Percentiles rank a stretch among this genome's conserved stretches.
Conservation (phyloP, 2,797 vertebrate species). For the Halcyon chelicuti region DNA sequence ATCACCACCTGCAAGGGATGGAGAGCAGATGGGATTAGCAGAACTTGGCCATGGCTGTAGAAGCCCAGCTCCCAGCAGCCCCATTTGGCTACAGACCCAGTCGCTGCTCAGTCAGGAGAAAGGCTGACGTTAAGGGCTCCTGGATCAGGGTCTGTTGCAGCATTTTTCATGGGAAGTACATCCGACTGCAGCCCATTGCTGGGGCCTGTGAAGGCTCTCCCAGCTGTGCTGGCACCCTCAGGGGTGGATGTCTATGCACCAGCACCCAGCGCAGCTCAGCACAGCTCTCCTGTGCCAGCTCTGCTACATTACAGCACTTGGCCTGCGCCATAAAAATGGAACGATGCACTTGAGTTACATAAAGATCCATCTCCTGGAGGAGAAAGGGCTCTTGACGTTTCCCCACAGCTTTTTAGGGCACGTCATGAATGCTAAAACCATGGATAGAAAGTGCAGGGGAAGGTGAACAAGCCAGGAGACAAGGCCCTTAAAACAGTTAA, state of each 20-base stretch:
- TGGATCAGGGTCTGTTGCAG: not conserved
- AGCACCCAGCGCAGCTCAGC: not conserved
- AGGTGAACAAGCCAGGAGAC: not conserved
- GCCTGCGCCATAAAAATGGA: slow-evolving; percentile 5
- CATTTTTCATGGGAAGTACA: not conserved
- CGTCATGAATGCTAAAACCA: not conserved
- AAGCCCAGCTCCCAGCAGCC: not conserved
- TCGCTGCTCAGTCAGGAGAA: not conserved
- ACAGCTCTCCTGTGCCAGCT: not conserved
- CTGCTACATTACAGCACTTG: not conserved
- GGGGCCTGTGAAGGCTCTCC: not conserved
- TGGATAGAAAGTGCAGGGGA: not conserved
- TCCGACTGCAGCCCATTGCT: not conserved
- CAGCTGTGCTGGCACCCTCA: not conserved
- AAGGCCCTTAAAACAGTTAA: not conserved
- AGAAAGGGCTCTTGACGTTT: not conserved
- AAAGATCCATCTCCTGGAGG: not conserved
- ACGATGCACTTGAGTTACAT: not conserved
- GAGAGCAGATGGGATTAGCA: not conserved
- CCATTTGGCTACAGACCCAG: not conserved
- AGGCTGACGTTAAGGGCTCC: rapidly evolving
- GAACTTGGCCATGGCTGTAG: not conserved
- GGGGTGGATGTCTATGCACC: not conserved
- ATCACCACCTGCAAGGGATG: not conserved
- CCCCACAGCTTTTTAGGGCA: not conserved